A percentile compares a stretch with the other conserved stretches of the same genome.
Evolutionary conservation across 2,888 invertebrate species (phyloP).

Genomic region (Thalpophila matura): DNA sequence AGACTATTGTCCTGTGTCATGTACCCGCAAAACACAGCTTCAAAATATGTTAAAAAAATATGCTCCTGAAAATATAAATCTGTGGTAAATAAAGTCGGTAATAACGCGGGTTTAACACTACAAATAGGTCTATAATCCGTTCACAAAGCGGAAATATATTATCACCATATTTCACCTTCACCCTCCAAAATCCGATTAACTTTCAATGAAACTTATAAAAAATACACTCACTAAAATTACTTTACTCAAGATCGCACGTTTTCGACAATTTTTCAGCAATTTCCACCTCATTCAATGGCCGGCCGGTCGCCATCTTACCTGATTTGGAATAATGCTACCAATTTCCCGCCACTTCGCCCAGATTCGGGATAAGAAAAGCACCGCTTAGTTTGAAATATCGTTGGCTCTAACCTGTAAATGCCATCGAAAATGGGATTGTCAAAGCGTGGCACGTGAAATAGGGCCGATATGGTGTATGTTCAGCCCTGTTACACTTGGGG

Average conservation of each 20-base stretch:
- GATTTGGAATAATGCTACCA: conserved; percentile 64
- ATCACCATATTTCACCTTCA: neutral
- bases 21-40: no score
- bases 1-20: no score
- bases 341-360: conserved; percentile 62
- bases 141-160: neutral
- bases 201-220: neutral
- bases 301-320: conserved; percentile 45
- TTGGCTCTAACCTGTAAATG: conserved; percentile 48
- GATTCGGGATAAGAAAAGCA: conserved; percentile 62
- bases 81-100: no score
- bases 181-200: neutral
- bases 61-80: no score
- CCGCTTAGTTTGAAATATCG: conserved; percentile 62
- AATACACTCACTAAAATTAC: neutral
- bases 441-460: conserved; percentile 45
- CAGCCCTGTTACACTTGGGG: neutral
- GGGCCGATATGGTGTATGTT: conserved; percentile 38
- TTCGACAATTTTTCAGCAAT: conserved; percentile 36
- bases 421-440: conserved; percentile 53
- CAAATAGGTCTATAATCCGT: no score
- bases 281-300: conserved; percentile 44
- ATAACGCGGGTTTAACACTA: no score
- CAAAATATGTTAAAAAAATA: no score
- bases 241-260: neutral